These are phyloP conservation scores for Indri indri DNA, from an alignment of 2,113 vertebrate species.

Conservation along the genomic window DNA sequence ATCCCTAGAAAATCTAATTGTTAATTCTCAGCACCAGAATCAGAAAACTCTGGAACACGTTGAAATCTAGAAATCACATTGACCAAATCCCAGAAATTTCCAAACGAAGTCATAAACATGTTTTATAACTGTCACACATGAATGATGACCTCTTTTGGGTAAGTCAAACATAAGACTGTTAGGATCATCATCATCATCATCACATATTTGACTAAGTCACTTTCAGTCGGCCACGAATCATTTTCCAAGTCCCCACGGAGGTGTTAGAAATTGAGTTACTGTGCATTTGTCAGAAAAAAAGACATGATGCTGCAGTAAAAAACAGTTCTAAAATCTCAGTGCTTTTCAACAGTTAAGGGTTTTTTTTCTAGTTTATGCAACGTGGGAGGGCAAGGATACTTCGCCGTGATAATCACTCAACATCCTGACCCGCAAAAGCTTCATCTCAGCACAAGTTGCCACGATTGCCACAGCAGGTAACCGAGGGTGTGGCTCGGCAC, in stretches of 20 bases:
- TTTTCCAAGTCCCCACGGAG: background rate
- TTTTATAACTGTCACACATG: background rate
- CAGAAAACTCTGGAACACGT: background rate
- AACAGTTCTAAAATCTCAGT: background rate
- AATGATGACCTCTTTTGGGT: background rate
- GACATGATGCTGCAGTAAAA: background rate
- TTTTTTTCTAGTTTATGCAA: background rate
- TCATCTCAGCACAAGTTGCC: too few species aligned
- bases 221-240: background rate
- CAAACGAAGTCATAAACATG: background rate
- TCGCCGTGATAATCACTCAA: rapidly evolving
- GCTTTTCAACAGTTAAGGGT: background rate
- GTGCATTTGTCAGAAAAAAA: background rate
- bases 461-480: background rate
- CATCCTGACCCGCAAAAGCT: background rate
- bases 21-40: background rate
- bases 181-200: background rate
- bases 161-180: background rate
- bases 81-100: background rate
- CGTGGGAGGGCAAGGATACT: background rate
- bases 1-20: background rate
- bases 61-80: background rate
- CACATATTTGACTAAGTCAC: background rate
- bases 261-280: background rate
- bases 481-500: rapidly evolving